A percentile compares a stretch with the other conserved stretches of the same genome.
These are phyloP conservation scores for Toxonevra muliebris DNA, from an alignment of 2,888 invertebrate genomes.

Conservation along the genomic window DNA sequence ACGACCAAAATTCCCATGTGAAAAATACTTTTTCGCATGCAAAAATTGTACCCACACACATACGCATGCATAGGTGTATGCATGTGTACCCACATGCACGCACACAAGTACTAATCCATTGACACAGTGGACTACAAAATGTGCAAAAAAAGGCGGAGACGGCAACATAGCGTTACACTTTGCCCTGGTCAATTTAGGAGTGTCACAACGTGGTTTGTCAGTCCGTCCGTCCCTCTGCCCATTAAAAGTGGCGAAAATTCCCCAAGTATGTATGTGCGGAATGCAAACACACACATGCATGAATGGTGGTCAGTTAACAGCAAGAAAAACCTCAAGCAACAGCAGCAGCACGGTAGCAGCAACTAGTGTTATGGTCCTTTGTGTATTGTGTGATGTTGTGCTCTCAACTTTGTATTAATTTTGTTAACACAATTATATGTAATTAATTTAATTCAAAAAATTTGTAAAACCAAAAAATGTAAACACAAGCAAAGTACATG, in stretches of 20 bases:
- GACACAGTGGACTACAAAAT: too few species aligned
- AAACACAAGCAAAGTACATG: too few species aligned
- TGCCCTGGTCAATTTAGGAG: background rate
- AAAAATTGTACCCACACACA: too few species aligned
- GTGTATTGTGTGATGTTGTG: conserved; percentile 10
- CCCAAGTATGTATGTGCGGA: background rate
- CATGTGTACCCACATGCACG: too few species aligned
- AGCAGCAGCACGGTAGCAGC: background rate
- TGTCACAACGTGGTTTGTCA: too few species aligned
- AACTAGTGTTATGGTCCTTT: conserved; percentile 14
- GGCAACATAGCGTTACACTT: too few species aligned
- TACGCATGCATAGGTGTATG: too few species aligned
- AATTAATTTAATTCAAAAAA: conserved; percentile 33
- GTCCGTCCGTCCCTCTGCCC: too few species aligned
- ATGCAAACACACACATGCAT: conserved; percentile 7
- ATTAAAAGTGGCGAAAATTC: background rate
- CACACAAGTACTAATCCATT: too few species aligned
- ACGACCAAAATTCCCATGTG: too few species aligned
- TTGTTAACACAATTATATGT: conserved; percentile 29
- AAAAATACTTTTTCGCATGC: too few species aligned
- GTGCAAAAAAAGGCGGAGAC: too few species aligned
- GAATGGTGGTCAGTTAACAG: background rate
- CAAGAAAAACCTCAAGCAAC: background rate
- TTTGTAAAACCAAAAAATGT: conserved; percentile 4
- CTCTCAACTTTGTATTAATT: conserved; percentile 1